Percentiles rank a stretch among this genome's conserved stretches.
phyloP scores from a whole-genome alignment of 2,797 vertebrate genomes.

The Pseudochirops cupreus region DNA sequence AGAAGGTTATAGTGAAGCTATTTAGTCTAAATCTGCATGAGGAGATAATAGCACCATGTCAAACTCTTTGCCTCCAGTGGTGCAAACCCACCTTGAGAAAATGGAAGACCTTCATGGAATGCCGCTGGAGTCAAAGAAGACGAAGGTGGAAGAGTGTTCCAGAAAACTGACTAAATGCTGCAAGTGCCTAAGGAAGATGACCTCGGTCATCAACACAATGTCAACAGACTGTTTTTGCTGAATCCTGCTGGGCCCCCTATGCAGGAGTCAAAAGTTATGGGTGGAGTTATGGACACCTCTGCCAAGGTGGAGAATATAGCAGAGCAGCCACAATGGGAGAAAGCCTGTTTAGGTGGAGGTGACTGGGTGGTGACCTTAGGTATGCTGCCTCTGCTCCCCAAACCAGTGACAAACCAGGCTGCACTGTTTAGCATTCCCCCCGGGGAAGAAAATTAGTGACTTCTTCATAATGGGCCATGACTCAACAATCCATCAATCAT shows the following conservation, averaged over 20 bases:
- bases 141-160: slow-evolving; percentile 50
- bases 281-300: slow-evolving; percentile 64
- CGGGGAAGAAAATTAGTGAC: background rate
- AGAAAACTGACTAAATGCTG: slow-evolving; percentile 72
- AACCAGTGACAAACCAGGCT: background rate
- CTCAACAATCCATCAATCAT: background rate
- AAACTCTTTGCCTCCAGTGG: slow-evolving; percentile 84
- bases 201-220: slow-evolving; percentile 80
- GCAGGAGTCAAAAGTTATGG: slow-evolving; percentile 74
- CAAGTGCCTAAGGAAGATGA: slow-evolving; percentile 68
- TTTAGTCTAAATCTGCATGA: slow-evolving; percentile 81
- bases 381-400: background rate
- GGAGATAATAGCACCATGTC: slow-evolving; percentile 84
- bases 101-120: slow-evolving; percentile 35
- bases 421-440: background rate
- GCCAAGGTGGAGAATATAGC: background rate
- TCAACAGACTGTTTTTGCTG: slow-evolving; percentile 77
- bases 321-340: background rate
- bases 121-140: background rate
- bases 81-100: slow-evolving; percentile 70
- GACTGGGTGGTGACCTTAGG: background rate
- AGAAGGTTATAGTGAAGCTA: slow-evolving; percentile 84
- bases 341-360: background rate
- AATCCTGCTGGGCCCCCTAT: slow-evolving; percentile 59
- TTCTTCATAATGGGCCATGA: background rate